Evolutionary conservation across 2,113 vertebrate genomes (phyloP), one percentile per base, ranked within the genome.

Genomic region (Colossoma macropomum): DNA sequence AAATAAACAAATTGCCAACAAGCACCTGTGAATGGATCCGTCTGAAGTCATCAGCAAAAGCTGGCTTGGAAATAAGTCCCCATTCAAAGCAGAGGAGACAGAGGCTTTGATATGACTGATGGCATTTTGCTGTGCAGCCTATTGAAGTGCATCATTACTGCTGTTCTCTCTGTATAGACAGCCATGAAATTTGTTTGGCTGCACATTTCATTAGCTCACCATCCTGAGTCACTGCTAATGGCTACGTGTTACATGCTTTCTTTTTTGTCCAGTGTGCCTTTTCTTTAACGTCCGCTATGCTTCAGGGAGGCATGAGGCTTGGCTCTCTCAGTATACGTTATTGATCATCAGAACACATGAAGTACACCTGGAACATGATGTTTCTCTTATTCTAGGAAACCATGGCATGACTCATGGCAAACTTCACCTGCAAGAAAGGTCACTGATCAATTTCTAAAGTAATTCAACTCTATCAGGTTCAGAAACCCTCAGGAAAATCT

Each of bases 31-130:
- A 72, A 76, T 81, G 79, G 85, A 87, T 82, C 86, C 89, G 89
- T 91, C 81, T 71, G 83, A 52, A 56, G 16, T 82, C 88, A 91
- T 91, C 92, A 92, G 89, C 92, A 91, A 91, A 90, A 89, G 87
- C 52, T 83, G 66, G 77, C 71, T 23, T 83, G 79, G 77, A 84
- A 81, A 89, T 81, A 87, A 87, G 86, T 83, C 60, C 84, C 34
- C 34, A 63, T 77, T 78, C 82, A 65, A 84, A 76, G 80, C 79
- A 76, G 52, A 50, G 77, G 75, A 89, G 85, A 91, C 88, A 90
- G 89, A 89, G 81, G 69, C 28, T 32, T 81, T 80, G 87, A 89
- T 92, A 90, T 92, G 91, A 92, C 91, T 88, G 91, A 93, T 93
- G 91, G 89, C 90, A 90, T 93, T 91, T 92, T 69, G 21, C 84